Percentiles rank a stretch among this genome's conserved stretches.
Conservation (phyloP, 2,113 vertebrate genomes). For the Probosciger aterrimus region DNA sequence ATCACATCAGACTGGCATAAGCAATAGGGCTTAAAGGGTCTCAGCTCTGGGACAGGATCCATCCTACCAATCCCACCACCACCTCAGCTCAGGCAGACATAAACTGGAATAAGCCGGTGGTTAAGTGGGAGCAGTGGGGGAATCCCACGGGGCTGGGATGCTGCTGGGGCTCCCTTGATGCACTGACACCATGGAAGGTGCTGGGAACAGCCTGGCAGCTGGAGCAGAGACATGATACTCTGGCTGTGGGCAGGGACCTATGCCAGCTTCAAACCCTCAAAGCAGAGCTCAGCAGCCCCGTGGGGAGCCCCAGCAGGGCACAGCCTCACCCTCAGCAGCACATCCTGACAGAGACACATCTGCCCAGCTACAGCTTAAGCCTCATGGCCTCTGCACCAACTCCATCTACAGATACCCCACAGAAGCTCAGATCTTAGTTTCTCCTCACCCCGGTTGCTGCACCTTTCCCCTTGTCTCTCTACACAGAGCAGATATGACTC, state of each 20-base stretch:
- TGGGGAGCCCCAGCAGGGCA: background rate
- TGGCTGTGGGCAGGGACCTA: background rate
- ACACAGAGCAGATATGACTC: fast-evolving
- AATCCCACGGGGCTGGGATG: background rate
- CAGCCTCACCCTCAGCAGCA: background rate
- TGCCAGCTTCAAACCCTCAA: background rate
- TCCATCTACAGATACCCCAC: background rate
- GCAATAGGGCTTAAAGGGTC: background rate
- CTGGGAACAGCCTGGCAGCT: background rate
- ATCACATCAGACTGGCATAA: fast-evolving
- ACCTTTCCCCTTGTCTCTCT: background rate
- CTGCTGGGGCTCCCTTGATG: background rate
- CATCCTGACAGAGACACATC: fast-evolving
- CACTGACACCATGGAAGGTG: fast-evolving
- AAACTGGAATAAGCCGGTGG: background rate
- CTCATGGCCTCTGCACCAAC: fast-evolving
- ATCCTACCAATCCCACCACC: background rate
- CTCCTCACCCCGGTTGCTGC: fast-evolving
- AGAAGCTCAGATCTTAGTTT: background rate
- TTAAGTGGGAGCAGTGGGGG: background rate
- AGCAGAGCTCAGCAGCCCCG: background rate
- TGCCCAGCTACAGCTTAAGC: background rate
- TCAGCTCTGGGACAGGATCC: background rate
- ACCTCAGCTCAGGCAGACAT: background rate
- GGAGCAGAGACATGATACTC: fast-evolving